A percentile compares a stretch with the other conserved stretches of the same genome.
Evolutionary conservation across 2,113 vertebrate species (phyloP).

Genomic region (Oreochromis tanganicae): DNA sequence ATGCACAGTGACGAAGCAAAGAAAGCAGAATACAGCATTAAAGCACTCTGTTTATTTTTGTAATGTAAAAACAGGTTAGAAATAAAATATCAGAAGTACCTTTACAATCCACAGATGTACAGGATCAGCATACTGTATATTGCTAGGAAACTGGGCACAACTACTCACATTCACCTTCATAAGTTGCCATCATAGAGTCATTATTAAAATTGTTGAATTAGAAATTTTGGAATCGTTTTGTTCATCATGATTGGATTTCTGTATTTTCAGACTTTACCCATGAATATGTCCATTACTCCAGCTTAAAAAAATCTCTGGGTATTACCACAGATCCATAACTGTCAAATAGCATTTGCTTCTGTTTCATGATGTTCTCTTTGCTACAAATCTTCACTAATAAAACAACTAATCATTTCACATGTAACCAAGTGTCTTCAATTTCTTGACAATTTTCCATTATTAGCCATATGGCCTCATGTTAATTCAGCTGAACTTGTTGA

Average conservation of each 20-base stretch:
- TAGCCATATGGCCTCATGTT: not conserved
- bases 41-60: not conserved
- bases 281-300: too few relatives aligned
- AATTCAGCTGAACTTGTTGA: not conserved
- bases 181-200: too few relatives aligned
- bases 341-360: not conserved
- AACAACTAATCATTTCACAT: not conserved
- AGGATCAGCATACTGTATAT: not conserved
- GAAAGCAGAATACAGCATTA: too few relatives aligned
- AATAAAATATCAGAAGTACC: too few relatives aligned
- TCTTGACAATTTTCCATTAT: not conserved
- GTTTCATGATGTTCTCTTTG: not conserved
- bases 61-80: accelerated
- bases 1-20: accelerated
- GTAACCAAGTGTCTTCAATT: not conserved
- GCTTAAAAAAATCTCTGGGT: too few relatives aligned
- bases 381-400: not conserved
- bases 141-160: not conserved
- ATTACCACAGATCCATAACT: too few relatives aligned
- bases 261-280: too few relatives aligned
- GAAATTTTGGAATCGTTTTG: not conserved
- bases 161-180: too few relatives aligned
- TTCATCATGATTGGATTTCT: too few relatives aligned
- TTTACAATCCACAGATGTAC: not conserved
- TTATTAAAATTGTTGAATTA: not conserved